phyloP scores from a whole-genome alignment of 2,888 invertebrate species.

The Aleiodes leptofemur region DNA sequence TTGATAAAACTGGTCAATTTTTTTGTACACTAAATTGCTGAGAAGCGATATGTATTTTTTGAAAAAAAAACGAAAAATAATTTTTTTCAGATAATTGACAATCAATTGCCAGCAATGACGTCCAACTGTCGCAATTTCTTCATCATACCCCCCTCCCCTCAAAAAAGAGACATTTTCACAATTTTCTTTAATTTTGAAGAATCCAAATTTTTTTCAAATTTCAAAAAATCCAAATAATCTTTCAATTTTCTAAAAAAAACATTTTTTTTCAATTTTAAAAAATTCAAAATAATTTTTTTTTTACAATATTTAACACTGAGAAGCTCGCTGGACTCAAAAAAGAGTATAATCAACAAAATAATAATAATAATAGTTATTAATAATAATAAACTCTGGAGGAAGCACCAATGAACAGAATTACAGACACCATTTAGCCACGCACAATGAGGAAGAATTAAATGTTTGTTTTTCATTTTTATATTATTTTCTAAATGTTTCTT shows the following conservation, averaged over 20 bases:
- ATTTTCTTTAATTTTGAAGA: conserved; percentile 2
- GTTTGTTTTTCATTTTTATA: neutral
- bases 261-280: neutral
- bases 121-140: conserved; percentile 2
- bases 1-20: too few relatives aligned
- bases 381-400: conserved; percentile 28
- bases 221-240: too few relatives aligned
- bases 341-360: conserved; percentile 2
- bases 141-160: neutral
- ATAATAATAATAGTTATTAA: neutral
- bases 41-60: conserved; percentile 20
- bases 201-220: too few relatives aligned
- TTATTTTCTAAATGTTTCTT: neutral
- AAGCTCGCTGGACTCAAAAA: conserved; percentile 30
- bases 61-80: conserved; percentile 1
- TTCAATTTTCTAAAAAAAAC: too few relatives aligned
- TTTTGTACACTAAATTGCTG: neutral
- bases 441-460: conserved; percentile 24
- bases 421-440: conserved; percentile 20
- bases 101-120: conserved; percentile 43
- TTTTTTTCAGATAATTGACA: conserved; percentile 12
- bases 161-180: too few relatives aligned
- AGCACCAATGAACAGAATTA: conserved; percentile 25
- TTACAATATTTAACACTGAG: conserved; percentile 8
- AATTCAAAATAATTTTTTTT: neutral